These are phyloP conservation scores for Brotula barbata DNA, from an alignment of 2,797 vertebrate genomes.

Conservation along the genomic window DNA sequence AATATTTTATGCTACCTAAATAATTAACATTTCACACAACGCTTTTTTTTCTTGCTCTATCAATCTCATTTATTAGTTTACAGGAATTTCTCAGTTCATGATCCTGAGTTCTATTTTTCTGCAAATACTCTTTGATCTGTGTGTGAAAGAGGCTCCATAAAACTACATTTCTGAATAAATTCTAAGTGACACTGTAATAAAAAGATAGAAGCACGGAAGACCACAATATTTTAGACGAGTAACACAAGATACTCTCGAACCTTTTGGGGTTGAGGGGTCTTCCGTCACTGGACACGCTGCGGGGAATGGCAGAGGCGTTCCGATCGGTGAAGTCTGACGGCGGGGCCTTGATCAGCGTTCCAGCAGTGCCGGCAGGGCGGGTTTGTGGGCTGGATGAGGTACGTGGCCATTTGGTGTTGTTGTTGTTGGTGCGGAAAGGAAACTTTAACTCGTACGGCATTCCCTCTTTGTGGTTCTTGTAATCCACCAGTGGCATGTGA, in stretches of 20 bases:
- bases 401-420: constrained; percentile 93
- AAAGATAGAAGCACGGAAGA: neutral
- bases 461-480: constrained; percentile 93
- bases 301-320: constrained; percentile 83
- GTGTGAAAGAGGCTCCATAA: too few relatives aligned
- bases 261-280: constrained; percentile 89
- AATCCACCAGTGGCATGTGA: constrained; percentile 95
- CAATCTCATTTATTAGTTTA: too few relatives aligned
- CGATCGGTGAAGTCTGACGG: constrained; percentile 80
- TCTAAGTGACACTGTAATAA: too few relatives aligned
- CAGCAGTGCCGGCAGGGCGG: constrained; percentile 79
- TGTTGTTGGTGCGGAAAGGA: constrained; percentile 89
- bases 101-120: neutral
- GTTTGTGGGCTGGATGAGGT: constrained; percentile 83
- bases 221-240: neutral
- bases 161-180: too few relatives aligned
- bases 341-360: constrained; percentile 83
- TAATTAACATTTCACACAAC: too few relatives aligned
- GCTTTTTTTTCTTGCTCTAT: too few relatives aligned
- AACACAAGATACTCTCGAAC: constrained; percentile 67
- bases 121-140: neutral
- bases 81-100: too few relatives aligned
- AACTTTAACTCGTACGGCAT: constrained; percentile 95
- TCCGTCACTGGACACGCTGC: constrained; percentile 95
- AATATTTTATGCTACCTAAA: too few relatives aligned